Conservation (phyloP, 2,113 vertebrate species). For the Tachycineta bicolor region DNA sequence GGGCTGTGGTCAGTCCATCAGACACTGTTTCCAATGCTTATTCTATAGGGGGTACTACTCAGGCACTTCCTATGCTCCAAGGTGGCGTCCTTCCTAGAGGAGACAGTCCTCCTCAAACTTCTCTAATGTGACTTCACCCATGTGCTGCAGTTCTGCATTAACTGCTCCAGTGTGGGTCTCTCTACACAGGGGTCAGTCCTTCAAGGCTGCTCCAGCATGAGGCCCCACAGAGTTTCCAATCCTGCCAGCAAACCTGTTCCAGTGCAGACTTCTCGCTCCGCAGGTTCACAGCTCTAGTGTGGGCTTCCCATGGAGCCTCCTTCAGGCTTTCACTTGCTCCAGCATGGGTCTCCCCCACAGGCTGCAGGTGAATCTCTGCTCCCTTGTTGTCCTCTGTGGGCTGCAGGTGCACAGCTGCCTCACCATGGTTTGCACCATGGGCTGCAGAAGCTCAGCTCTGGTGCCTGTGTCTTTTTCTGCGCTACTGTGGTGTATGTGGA, state of each 20-base stretch:
- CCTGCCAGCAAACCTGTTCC: background rate
- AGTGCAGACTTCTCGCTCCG: background rate
- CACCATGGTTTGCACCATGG: too few species aligned
- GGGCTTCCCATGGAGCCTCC: background rate
- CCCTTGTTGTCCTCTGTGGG: fast-evolving
- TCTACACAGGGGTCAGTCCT: background rate
- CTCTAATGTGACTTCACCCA: fast-evolving
- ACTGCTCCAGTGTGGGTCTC: background rate
- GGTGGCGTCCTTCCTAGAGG: background rate
- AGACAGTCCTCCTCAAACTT: background rate
- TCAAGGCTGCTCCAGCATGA: background rate
- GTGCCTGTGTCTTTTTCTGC: background rate
- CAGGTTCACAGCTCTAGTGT: background rate
- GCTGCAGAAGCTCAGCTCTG: background rate
- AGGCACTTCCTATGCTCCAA: background rate
- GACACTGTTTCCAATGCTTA: background rate
- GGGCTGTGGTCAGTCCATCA: background rate
- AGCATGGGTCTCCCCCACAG: background rate
- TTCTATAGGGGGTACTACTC: background rate
- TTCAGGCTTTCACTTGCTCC: background rate
- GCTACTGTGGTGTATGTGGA: background rate
- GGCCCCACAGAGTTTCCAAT: background rate
- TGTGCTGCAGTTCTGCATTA: background rate
- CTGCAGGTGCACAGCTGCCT: background rate
- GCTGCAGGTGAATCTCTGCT: background rate